Conservation (phyloP, 2,888 invertebrate species). For the Leptopilina myrica region DNA sequence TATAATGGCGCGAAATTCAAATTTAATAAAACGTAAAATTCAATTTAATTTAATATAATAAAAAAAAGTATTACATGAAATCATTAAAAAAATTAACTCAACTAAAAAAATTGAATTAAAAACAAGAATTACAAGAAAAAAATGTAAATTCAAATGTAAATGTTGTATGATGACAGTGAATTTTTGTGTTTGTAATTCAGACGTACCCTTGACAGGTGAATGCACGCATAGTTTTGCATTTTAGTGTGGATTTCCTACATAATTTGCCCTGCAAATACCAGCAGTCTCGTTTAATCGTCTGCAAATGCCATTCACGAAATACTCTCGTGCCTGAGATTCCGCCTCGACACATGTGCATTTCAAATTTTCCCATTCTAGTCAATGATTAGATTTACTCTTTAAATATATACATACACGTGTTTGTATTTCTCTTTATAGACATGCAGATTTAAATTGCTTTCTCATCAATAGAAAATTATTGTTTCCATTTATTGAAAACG, state of each 20-base stretch:
- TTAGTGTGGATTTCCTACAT: conserved; percentile 54
- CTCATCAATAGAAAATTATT: background rate
- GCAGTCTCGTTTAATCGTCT: conserved; percentile 55
- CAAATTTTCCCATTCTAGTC: conserved; percentile 19
- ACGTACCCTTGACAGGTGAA: conserved; percentile 48
- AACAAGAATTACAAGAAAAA: background rate
- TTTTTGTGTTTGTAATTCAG: conserved; percentile 40
- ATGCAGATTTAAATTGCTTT: conserved; percentile 1
- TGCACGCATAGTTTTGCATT: conserved; percentile 53
- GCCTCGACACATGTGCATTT: conserved; percentile 49
- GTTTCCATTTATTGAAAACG: too few species aligned
- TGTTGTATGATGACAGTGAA: conserved; percentile 7
- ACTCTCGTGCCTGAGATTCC: conserved; percentile 49
- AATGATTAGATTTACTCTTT: conserved; percentile 14
- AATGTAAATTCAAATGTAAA: background rate
- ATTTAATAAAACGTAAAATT: too few species aligned
- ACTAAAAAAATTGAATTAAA: background rate
- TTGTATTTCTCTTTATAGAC: too few species aligned
- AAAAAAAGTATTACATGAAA: too few species aligned
- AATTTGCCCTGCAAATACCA: conserved; percentile 56
- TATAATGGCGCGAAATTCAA: too few species aligned
- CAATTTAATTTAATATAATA: too few species aligned
- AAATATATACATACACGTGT: too few species aligned
- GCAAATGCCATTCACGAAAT: conserved; percentile 53
- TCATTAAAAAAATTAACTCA: too few species aligned